Evolutionary conservation across 2,888 invertebrate genomes (phyloP).

Genomic region (Caenorhabditis virilis): DNA sequence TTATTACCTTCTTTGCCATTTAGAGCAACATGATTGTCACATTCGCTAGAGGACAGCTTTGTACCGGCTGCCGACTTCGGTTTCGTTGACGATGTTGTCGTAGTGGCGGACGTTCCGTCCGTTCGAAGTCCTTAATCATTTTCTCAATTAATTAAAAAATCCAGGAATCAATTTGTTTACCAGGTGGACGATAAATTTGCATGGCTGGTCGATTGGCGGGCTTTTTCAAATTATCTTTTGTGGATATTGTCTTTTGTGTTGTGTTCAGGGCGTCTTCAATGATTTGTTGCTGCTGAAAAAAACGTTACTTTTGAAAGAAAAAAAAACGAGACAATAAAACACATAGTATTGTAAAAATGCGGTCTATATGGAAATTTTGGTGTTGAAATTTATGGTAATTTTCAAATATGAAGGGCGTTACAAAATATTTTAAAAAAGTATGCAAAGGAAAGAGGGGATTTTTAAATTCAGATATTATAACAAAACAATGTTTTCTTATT

Average conservation of each 20-base stretch:
- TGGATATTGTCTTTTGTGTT: not conserved
- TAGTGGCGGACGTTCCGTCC: constrained; percentile 22
- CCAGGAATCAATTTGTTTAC: constrained; percentile 18
- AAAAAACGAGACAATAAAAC: not conserved
- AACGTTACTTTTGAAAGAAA: not conserved
- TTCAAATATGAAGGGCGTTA: no score
- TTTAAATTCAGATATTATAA: no score
- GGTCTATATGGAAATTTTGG: not conserved
- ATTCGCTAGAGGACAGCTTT: constrained; percentile 51
- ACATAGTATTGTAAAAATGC: not conserved
- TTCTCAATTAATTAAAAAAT: not conserved
- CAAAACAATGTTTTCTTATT: no score
- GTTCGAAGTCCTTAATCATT: constrained; percentile 35
- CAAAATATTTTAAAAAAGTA: no score
- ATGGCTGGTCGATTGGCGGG: constrained; percentile 55
- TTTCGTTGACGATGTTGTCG: constrained; percentile 34
- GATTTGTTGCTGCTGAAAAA: not conserved
- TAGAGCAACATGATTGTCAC: no score
- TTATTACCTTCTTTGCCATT: constrained; percentile 6
- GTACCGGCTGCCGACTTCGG: constrained; percentile 55
- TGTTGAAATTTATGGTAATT: no score
- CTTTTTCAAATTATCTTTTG: no score
- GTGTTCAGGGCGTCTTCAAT: not conserved
- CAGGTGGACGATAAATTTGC: constrained; percentile 63
- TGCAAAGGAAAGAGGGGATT: no score